A percentile compares a stretch with the other conserved stretches of the same genome.
Conservation (phyloP, 37 sponge, comb jelly and placozoan species). For the Theonella swinhoei region DNA sequence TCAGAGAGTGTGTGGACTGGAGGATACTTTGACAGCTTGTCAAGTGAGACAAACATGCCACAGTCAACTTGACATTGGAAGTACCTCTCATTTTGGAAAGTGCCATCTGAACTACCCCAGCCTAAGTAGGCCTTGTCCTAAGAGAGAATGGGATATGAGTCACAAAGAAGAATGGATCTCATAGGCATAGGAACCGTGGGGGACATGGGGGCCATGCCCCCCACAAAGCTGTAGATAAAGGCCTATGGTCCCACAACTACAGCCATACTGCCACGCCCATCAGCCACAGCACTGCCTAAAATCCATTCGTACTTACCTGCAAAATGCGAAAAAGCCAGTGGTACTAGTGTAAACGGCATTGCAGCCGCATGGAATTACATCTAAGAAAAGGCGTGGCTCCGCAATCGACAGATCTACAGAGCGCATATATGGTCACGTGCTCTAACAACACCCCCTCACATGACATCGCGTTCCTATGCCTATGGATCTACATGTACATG, state of each 20-base stretch:
- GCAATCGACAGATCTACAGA: too few species aligned
- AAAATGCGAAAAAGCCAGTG: too few species aligned
- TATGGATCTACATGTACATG: too few species aligned
- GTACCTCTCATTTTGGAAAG: slow-evolving; percentile 25
- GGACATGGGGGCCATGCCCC: neutral
- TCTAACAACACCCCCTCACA: too few species aligned
- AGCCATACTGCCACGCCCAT: neutral
- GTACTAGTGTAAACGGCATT: too few species aligned
- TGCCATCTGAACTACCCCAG: slow-evolving; percentile 50
- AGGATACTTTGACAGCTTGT: neutral
- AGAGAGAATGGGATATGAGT: neutral
- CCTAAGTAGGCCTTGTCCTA: slow-evolving; percentile 37
- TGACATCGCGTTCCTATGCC: too few species aligned
- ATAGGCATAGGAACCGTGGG: neutral
- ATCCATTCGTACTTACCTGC: too few species aligned
- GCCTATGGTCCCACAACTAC: neutral
- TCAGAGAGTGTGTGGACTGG: neutral
- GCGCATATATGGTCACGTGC: too few species aligned
- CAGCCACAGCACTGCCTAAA: too few species aligned
- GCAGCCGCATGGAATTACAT: too few species aligned
- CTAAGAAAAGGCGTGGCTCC: too few species aligned
- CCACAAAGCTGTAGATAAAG: too few species aligned
- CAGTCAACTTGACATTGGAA: slow-evolving; percentile 51
- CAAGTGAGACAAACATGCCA: slow-evolving; percentile 68
- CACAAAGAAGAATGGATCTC: neutral